Evolutionary conservation across 2,888 invertebrate species (phyloP).

Genomic region (Eudemis profundana): DNA sequence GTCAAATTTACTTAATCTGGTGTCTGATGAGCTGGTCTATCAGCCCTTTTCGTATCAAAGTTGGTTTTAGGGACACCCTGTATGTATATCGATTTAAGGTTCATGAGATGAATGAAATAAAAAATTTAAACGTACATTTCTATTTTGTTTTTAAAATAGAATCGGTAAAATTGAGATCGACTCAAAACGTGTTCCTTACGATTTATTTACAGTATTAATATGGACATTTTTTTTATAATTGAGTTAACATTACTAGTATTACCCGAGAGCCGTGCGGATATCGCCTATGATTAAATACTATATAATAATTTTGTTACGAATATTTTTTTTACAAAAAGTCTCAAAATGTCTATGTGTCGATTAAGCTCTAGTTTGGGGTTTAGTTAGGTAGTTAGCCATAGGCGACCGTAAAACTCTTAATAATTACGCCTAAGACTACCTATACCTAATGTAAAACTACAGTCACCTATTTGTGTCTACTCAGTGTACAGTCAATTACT

Average conservation of each 20-base stretch:
- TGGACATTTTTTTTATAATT: constrained; percentile 30
- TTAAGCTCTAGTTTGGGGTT: constrained; percentile 71
- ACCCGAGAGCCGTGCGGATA: constrained; percentile 45
- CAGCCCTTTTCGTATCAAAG: too few species aligned
- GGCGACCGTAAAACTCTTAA: constrained; percentile 50
- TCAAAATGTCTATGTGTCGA: constrained; percentile 56
- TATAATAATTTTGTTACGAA: constrained; percentile 47
- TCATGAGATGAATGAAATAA: not conserved
- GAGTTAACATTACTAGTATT: constrained; percentile 20
- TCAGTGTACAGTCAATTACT: constrained; percentile 14
- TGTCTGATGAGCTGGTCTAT: too few species aligned
- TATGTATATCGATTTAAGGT: not conserved
- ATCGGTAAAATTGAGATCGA: constrained; percentile 32
- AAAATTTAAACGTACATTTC: constrained; percentile 6
- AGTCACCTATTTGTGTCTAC: constrained; percentile 17
- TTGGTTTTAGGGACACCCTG: too few species aligned
- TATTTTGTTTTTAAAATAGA: constrained; percentile 19
- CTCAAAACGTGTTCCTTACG: constrained; percentile 18
- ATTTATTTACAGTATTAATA: constrained; percentile 25
- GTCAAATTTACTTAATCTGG: too few species aligned
- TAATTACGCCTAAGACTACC: constrained; percentile 23
- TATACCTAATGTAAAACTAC: constrained; percentile 24
- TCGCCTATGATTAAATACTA: constrained; percentile 53
- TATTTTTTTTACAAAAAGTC: constrained; percentile 48
- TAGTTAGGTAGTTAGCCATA: constrained; percentile 55